Base-by-base conservation (phyloP, 1,140 invertebrate genomes). In the Yoshiicerus persimilis region DNA sequence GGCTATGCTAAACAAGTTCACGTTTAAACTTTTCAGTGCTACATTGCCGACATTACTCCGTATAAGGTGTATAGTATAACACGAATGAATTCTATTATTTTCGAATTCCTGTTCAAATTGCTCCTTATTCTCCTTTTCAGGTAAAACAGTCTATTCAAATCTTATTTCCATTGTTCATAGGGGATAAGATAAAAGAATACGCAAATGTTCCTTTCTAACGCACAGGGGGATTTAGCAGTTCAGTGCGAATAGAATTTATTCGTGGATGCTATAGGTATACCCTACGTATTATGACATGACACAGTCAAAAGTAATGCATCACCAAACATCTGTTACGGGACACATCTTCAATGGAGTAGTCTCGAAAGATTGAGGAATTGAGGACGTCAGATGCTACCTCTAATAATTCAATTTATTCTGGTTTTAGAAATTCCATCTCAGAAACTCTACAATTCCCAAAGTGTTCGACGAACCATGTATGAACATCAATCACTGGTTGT, bases 291-390 rank as follows among this genome's bases (percentile, higher is more conserved):
- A 56, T 56, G 47, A 56, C 30, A 83, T 41, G 34, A 39, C 34
- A 84, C 83, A 84, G 39, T 13, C 39, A 62, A 83, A 32, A 27
- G 83, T 47, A 62, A 47, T 84, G 83, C 83, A 84, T 84, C 83
- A 84, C 83, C 23, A 41, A 84, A 39, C 83, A 84, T 84, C 83
- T 84, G 83, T 84, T 84, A 84, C 83, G 83, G 39, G 39, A 84
- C 83, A 27, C 39, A 30, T 38, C 23, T 83, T 83, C 38, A 41
- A 84, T 84, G 20, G 83, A 27, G 20, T 27, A 47, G 25, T 47
- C 83, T 41, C 16, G n/a, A 56, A 56, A 56, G 20, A n/a, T 56
- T 16, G 20, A 56, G 66, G 13, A 70, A 70, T 70, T 70, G 66
- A 70, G 66, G 66, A 32, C 66, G 66, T 27, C 27, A 27, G 25